Conservation (phyloP, 2,888 invertebrate genomes). For the Lottia scabra region DNA sequence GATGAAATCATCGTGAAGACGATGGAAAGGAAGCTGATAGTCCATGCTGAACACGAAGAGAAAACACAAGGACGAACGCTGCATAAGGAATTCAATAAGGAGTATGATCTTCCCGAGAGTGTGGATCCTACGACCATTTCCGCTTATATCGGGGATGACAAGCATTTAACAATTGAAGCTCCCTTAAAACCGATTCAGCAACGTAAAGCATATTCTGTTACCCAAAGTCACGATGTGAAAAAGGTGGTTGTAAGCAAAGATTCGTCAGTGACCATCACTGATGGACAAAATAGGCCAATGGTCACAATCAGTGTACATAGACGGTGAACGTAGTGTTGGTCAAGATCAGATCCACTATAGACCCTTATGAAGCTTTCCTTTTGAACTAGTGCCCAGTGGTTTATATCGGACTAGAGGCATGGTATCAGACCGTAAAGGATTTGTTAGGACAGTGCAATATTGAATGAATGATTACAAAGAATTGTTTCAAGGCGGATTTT, state of each 20-base stretch:
- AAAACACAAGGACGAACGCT: conserved; percentile 61
- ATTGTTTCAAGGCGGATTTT: no score
- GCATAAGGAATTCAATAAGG: conserved; percentile 67
- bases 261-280: conserved; percentile 58
- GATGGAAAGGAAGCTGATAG: conserved; percentile 64
- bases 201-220: conserved; percentile 50
- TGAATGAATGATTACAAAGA: no score
- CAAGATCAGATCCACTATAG: not conserved
- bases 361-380: no score
- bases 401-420: no score
- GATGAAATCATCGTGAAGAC: conserved; percentile 68
- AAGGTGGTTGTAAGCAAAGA: conserved; percentile 60
- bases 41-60: conserved; percentile 67
- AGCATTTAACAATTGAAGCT: conserved; percentile 66
- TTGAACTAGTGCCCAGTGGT: no score
- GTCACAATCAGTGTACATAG: conserved; percentile 61
- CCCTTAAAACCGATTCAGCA: conserved; percentile 56
- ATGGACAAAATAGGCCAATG: conserved; percentile 54
- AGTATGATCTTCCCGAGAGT: conserved; percentile 67
- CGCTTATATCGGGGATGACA: conserved; percentile 65
- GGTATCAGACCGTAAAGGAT: no score
- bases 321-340: conserved; percentile 32
- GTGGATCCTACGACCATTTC: conserved; percentile 66
- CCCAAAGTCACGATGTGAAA: conserved; percentile 60
- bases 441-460: no score